Conservation (phyloP, 2,797 vertebrate genomes). For the Halcyon smyrnensis region DNA sequence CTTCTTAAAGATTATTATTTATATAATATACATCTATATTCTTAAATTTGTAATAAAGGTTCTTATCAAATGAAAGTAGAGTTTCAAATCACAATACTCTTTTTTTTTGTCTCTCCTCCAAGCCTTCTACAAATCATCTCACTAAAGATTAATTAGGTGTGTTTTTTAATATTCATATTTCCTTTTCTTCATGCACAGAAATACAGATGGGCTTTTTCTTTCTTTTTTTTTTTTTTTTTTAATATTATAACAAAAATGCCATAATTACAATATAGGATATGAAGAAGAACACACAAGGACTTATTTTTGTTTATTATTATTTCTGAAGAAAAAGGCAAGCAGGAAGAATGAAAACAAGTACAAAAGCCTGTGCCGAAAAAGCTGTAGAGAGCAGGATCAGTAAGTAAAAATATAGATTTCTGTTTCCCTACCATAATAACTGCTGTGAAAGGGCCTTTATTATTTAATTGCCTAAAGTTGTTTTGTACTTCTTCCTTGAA, state of each 20-base stretch:
- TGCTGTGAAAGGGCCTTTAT: neutral
- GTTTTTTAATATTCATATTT: constrained; percentile 48
- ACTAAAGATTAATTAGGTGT: constrained; percentile 57
- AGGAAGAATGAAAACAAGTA: neutral
- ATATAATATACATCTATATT: neutral
- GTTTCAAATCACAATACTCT: neutral
- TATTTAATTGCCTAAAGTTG: neutral
- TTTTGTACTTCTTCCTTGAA: neutral
- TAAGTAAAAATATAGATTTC: neutral
- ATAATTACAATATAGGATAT: constrained; percentile 23
- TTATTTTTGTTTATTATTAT: constrained; percentile 8
- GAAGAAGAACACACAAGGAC: neutral
- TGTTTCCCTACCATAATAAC: neutral
- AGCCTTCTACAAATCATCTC: constrained; percentile 41
- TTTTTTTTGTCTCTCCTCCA: constrained; percentile 37
- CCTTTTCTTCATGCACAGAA: constrained; percentile 47
- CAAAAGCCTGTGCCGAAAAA: neutral
- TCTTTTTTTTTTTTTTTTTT: neutral
- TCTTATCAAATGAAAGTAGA: neutral
- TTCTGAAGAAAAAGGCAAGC: neutral
- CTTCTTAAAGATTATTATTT: neutral
- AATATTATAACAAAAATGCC: constrained; percentile 52
- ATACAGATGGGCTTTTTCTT: neutral
- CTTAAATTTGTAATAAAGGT: neutral
- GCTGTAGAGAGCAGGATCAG: neutral